phyloP scores from a whole-genome alignment of 2,113 vertebrate genomes.

The Ariopsis seemanni region DNA sequence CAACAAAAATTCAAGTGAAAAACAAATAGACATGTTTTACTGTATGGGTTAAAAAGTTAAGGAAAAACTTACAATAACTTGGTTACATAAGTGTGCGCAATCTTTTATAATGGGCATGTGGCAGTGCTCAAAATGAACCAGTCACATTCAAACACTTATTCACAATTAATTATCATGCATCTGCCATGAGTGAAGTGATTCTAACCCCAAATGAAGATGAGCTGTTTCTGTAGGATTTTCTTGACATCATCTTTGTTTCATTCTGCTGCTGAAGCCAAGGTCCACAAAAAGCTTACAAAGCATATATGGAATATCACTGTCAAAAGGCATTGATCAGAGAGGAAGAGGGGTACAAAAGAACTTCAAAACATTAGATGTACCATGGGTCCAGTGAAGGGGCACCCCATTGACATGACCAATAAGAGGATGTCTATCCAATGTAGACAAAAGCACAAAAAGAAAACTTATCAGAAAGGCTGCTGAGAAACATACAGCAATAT shows the following conservation, averaged over 20 bases:
- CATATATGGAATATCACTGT: neutral
- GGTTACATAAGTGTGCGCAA: neutral
- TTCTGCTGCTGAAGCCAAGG: neutral
- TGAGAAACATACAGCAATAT: too few species aligned
- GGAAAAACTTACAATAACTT: neutral
- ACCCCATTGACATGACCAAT: neutral
- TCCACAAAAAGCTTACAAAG: neutral
- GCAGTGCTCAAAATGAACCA: too few species aligned
- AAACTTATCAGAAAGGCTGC: too few species aligned
- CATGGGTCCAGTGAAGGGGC: neutral
- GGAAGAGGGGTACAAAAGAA: neutral
- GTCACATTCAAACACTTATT: too few species aligned
- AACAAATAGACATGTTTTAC: neutral
- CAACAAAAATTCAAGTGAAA: neutral
- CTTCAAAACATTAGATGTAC: neutral
- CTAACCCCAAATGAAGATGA: neutral
- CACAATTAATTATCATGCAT: neutral
- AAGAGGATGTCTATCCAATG: too few species aligned
- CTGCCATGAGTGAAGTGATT: neutral
- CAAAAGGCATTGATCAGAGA: neutral
- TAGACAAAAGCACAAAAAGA: too few species aligned
- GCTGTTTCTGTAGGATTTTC: neutral
- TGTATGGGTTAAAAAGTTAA: neutral
- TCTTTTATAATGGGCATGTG: neutral
- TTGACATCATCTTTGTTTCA: neutral